Percentiles rank a stretch among this genome's conserved stretches.
Conservation (phyloP, 2,113 vertebrate species). For the Laticauda laticaudata region DNA sequence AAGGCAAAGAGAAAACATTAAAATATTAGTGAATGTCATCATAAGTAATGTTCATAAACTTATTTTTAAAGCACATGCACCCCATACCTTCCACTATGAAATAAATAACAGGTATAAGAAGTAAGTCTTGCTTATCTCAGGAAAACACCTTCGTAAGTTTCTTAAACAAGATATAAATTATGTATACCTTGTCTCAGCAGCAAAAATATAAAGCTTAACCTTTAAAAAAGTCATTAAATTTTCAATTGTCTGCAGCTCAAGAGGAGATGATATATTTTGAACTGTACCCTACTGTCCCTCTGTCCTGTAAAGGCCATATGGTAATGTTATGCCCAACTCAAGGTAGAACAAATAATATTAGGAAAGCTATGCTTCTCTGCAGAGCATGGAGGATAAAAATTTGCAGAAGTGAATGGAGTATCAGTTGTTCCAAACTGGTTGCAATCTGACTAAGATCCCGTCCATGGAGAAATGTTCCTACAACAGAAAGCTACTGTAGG, state of each 20-base stretch:
- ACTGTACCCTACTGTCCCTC: conserved; percentile 27
- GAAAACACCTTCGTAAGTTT: conserved; percentile 75
- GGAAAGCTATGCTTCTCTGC: not conserved
- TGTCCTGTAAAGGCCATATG: conserved; percentile 36
- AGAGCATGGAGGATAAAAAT: not conserved
- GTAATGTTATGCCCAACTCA: conserved; percentile 10
- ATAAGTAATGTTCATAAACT: conserved; percentile 62
- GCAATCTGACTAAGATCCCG: not conserved
- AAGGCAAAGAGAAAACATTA: conserved; percentile 42
- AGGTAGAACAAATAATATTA: not conserved
- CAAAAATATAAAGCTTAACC: conserved; percentile 67
- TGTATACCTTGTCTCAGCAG: conserved; percentile 70
- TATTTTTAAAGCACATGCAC: conserved; percentile 28
- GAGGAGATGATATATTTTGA: conserved; percentile 61
- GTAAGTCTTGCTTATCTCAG: conserved; percentile 70
- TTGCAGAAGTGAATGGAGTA: too few relatives aligned
- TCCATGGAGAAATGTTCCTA: not conserved
- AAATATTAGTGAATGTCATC: conserved; percentile 54
- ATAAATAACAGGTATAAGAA: conserved; percentile 66
- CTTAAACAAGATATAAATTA: conserved; percentile 78
- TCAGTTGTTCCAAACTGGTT: not conserved
- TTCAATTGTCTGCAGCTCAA: conserved; percentile 67
- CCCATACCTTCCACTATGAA: conserved; percentile 54
- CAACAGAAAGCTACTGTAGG: not conserved
- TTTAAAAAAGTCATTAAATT: conserved; percentile 70